A percentile compares a stretch with the other conserved stretches of the same genome.
These are phyloP conservation scores for Capricornis sumatraensis DNA, from an alignment of 2,113 vertebrate genomes.

Conservation along the genomic window DNA sequence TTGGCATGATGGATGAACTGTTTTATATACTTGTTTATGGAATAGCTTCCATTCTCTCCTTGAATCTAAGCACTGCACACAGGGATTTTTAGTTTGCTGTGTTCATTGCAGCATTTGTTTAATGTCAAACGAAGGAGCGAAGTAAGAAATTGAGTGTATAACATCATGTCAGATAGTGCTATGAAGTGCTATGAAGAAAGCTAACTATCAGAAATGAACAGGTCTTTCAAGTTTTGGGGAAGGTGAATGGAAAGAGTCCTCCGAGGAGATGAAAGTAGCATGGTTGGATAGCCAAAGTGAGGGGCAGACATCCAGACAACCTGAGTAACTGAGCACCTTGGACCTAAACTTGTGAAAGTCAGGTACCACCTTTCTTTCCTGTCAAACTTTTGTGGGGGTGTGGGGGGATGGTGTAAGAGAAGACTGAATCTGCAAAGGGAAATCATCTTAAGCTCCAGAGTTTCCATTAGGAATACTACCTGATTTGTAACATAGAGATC, in stretches of 20 bases:
- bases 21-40: neutral
- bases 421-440: neutral
- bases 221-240: neutral
- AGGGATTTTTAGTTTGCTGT: neutral
- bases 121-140: neutral
- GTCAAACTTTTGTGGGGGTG: neutral
- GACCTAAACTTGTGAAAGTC: neutral
- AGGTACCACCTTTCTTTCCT: neutral
- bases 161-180: neutral
- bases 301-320: neutral
- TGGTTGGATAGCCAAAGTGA: neutral
- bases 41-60: neutral
- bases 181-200: neutral
- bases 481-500: neutral
- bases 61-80: neutral
- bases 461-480: neutral
- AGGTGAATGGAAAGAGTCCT: neutral
- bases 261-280: neutral
- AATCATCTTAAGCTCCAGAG: neutral
- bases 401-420: neutral
- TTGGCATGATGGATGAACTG: neutral
- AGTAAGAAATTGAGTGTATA: neutral
- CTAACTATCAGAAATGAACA: accelerated
- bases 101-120: neutral
- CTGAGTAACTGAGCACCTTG: accelerated